Evolutionary conservation across 1,140 invertebrate species (phyloP).

Genomic region (Sogatella furcifera): DNA sequence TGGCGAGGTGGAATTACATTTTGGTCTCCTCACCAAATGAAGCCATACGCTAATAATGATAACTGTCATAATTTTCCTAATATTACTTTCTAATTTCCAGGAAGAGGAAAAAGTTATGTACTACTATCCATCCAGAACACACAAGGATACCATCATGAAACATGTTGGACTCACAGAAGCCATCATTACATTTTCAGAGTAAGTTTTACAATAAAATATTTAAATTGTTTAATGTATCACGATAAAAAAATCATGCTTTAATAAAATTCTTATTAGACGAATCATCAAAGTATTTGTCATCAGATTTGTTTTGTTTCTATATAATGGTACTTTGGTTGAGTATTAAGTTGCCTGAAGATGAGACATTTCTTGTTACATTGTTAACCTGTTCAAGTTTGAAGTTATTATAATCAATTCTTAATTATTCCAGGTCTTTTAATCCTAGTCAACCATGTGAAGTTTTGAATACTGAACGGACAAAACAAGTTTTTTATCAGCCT

Average conservation of each 20-base stretch:
- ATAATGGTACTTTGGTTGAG: too few relatives aligned
- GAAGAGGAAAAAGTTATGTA: conserved; percentile 83
- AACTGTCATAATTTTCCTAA: too few relatives aligned
- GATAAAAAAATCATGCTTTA: too few relatives aligned
- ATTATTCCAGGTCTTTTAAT: conserved; percentile 66
- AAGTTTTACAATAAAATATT: conserved; percentile 27
- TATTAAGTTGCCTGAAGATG: too few relatives aligned
- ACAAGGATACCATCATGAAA: conserved; percentile 74
- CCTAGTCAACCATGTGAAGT: conserved; percentile 65
- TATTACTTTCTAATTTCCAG: conserved; percentile 44
- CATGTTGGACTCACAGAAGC: conserved; percentile 86
- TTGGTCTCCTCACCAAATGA: too few relatives aligned
- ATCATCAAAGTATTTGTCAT: too few relatives aligned
- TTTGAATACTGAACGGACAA: conserved; percentile 78
- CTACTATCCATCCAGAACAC: conserved; percentile 66
- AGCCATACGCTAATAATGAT: too few relatives aligned
- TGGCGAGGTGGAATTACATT: too few relatives aligned
- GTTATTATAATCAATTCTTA: not conserved
- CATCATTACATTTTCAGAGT: conserved; percentile 86
- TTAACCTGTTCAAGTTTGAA: not conserved
- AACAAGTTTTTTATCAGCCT: conserved; percentile 76
- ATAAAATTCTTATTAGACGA: too few relatives aligned
- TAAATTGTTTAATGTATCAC: conserved; percentile 11
- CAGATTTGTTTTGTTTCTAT: too few relatives aligned
- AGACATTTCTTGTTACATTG: conserved; percentile 5